Base-by-base conservation (phyloP, 2,113 vertebrate species). In the Malurus melanocephalus region DNA sequence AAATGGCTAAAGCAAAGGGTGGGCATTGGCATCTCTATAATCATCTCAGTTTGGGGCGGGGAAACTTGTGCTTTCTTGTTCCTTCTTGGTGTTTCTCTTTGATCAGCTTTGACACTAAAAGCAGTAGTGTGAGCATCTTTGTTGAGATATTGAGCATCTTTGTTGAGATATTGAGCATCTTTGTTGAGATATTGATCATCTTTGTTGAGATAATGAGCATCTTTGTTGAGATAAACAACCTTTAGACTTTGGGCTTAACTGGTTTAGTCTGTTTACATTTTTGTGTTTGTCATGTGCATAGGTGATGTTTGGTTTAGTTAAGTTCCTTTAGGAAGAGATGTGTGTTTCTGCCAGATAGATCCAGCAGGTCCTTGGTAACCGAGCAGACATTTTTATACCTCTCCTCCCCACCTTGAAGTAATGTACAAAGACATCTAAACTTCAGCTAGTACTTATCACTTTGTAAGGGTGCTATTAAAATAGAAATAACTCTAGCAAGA, bases 381-480 rank as follows among this genome's bases (percentile, higher is more conserved):
- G 10, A 38, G 7, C 53, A 53, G 51, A 38, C 0, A 1, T 27
- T 51, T 57, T 80, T 53, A 28, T 88, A 74, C 16, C 16, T 16
- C 6, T 57, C 10, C 32, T 76, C 3, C 16, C 42, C 24, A 57
- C 20, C 33, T n/a, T 71, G 40, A 83, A 92, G 51, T 77, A 79
- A n/a, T 23, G 10, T 71, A 51, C 6, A 46, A 76, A 73, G 6
- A 38, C 10, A 53, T 49, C 21, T 60, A n/a, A 21, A 26, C 16
- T 66, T 49, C 24, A 51, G 3, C 30, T 65, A 30, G 26, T 46
- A 42, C 8, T 77, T 71, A 45, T 3, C 9, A 13, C 24, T 85
- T 72, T 64, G 35, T 65, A 38, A 89, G 85, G 23, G n/a, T 49
- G 30, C 24, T 76, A 21, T 53, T 87, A 65, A 85, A 88, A 80